Evolutionary conservation across 1,140 invertebrate species (phyloP), one percentile per base, ranked within the genome.

Genomic region (Rhyzopertha dominica): DNA sequence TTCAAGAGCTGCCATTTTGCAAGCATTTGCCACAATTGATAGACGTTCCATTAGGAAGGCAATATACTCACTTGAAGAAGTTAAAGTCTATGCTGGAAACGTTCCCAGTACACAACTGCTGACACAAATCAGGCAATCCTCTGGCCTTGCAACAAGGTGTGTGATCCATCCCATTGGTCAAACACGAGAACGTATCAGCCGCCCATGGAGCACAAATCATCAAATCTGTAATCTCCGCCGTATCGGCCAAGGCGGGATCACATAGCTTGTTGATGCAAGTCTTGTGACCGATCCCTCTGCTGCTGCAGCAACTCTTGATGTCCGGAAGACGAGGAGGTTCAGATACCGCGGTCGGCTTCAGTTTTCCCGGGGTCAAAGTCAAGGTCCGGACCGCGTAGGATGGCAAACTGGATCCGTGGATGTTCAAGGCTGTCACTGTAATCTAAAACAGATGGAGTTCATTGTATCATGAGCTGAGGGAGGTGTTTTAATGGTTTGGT

Each of bases 151-250:
- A 90, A 69, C 87, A 91, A 0, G 82, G 79, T 1, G 82, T 83
- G 67, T 90, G 87, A 69, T 90, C 86, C 44, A 84, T 75, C 1
- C 83, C 82, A 56, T 89, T 85, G 10, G 84, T 79, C 35, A 90
- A 69, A 59, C 87, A 90, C 2, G 77, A 77, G 59, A 90, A 90
- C 2, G 84, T 85, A 14, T 80, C 78, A 0, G 79, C 75, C 1
- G 85, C 84, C 83, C 84, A 89, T 0, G 87, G 85, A 0, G 87
- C 87, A 64, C 87, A 90, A 19, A 89, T 87, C 81, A 90, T 88
- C 52, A 89, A 70, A 63, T 90, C 86, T 44, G 74, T 76, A 20
- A 84, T 70, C 46, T 76, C 77, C 1, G 77, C 74, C 19, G 72
- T 65, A 35, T 76, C 74, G 2, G 77, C 71, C 43, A 79, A 74